Conservation (phyloP, 2,888 invertebrate species). For the Xestia xanthographa region DNA sequence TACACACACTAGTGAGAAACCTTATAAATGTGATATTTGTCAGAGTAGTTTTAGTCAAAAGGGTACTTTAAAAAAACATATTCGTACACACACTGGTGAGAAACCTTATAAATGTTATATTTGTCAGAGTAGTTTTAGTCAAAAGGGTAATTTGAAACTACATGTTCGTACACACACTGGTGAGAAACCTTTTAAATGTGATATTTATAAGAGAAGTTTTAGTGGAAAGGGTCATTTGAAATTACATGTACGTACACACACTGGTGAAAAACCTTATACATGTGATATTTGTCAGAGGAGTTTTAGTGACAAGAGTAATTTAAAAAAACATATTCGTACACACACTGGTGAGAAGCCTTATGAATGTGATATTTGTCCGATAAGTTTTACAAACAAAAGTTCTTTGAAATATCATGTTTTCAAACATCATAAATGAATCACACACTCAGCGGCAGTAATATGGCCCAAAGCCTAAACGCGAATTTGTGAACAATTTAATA, state of each 20-base stretch:
- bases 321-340: not conserved
- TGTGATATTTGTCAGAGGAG: not conserved
- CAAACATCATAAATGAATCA: constrained; percentile 2
- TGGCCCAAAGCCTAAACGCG: not conserved
- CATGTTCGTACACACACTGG: constrained; percentile 10
- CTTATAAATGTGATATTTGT: constrained; percentile 37
- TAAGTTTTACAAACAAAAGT: fast-evolving
- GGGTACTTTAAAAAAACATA: fast-evolving
- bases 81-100: constrained; percentile 15
- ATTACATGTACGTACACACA: not conserved
- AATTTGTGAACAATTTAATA: not conserved
- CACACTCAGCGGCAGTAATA: not conserved
- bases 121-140: not conserved
- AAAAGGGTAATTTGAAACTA: fast-evolving
- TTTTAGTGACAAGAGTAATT: fast-evolving
- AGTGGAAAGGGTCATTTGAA: not conserved
- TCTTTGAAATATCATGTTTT: not conserved
- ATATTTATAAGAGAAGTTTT: too few species aligned
- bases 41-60: not conserved
- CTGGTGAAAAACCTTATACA: constrained; percentile 4
- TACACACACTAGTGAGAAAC: not conserved
- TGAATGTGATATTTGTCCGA: constrained; percentile 12
- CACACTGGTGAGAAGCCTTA: constrained; percentile 18
- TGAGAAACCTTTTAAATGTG: constrained; percentile 22
- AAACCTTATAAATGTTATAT: not conserved